Percentiles rank a stretch among this genome's conserved stretches.
These are phyloP conservation scores for Falco punctatus DNA, from an alignment of 2,113 vertebrate species.

Conservation along the genomic window DNA sequence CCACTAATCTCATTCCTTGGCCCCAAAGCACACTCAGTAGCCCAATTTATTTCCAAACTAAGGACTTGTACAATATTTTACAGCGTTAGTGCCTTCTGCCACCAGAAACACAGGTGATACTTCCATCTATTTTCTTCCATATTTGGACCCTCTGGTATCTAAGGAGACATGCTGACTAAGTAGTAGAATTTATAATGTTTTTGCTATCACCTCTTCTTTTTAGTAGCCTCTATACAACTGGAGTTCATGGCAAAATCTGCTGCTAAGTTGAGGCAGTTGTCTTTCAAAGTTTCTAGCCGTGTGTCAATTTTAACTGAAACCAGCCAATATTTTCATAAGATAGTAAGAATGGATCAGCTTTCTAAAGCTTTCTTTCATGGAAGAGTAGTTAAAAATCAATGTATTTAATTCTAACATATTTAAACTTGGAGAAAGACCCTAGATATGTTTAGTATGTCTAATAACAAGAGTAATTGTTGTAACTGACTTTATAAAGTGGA, in stretches of 20 bases:
- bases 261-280: neutral
- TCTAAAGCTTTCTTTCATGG: neutral
- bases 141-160: neutral
- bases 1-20: neutral
- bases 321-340: neutral
- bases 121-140: neutral
- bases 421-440: neutral
- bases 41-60: neutral
- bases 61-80: neutral
- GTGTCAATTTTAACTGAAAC: neutral
- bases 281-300: neutral
- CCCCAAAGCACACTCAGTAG: neutral
- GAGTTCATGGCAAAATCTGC: neutral
- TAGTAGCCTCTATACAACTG: neutral
- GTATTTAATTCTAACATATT: neutral
- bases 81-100: neutral
- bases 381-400: neutral
- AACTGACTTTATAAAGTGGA: neutral
- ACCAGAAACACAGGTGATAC: neutral
- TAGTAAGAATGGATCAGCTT: neutral
- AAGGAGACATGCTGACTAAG: neutral
- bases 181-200: neutral
- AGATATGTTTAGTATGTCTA: neutral
- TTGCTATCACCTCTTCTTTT: neutral
- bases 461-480: neutral